Conservation (phyloP, 2,113 vertebrate genomes). For the Phylloscopus trochiloides region DNA sequence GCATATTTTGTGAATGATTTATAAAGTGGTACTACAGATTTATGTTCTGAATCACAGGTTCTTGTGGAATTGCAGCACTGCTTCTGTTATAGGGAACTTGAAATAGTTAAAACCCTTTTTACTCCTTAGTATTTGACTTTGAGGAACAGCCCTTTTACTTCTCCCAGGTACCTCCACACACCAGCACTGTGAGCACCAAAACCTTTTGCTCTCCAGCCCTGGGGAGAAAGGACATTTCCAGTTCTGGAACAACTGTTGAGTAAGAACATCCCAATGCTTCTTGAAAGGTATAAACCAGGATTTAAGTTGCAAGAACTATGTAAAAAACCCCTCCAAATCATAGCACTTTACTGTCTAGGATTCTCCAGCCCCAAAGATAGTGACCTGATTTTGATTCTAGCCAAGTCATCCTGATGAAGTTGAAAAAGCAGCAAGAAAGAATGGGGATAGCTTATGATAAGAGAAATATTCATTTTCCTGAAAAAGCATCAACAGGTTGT, state of each 20-base stretch:
- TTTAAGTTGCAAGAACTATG: neutral
- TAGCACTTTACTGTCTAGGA: neutral
- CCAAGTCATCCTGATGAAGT: neutral
- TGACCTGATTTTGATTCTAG: neutral
- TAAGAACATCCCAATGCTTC: neutral
- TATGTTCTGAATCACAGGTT: neutral
- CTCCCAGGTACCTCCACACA: neutral
- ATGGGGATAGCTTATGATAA: neutral
- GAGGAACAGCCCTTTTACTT: neutral
- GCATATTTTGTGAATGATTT: slow-evolving; percentile 52
- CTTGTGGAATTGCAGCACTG: neutral
- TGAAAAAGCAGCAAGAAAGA: neutral
- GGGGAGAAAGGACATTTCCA: neutral
- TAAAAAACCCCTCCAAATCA: neutral
- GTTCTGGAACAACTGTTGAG: neutral
- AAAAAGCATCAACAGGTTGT: neutral
- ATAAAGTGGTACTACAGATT: slow-evolving; percentile 27
- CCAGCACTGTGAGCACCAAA: neutral
- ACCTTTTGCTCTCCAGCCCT: neutral
- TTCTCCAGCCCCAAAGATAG: neutral
- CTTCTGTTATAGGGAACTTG: neutral
- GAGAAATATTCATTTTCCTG: neutral
- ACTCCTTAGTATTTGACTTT: neutral
- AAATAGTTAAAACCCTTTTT: neutral
- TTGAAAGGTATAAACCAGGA: neutral